Conservation (phyloP, 2,797 vertebrate species). For the Cheracebus regulus region DNA sequence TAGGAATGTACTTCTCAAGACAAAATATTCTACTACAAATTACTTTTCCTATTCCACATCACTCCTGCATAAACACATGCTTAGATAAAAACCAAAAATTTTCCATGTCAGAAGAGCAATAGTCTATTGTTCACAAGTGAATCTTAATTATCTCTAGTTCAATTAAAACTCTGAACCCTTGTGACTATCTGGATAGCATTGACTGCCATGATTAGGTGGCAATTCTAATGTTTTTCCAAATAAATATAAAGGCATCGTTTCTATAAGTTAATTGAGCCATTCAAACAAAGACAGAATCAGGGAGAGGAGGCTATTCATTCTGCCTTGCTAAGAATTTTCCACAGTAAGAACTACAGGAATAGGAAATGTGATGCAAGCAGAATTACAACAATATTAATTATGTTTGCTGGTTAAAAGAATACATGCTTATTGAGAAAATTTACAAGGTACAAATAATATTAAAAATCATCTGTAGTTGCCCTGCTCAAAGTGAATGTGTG, state of each 20-base stretch:
- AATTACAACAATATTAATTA: not conserved
- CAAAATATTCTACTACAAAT: conserved; percentile 39
- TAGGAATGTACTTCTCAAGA: not conserved
- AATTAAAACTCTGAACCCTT: not conserved
- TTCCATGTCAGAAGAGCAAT: not conserved
- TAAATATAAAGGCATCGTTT: not conserved
- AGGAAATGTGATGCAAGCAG: not conserved
- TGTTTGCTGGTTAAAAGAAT: not conserved
- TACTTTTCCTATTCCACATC: conserved; percentile 2
- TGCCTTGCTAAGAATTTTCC: not conserved
- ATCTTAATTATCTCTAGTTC: not conserved
- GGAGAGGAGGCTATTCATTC: not conserved
- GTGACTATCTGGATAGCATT: not conserved
- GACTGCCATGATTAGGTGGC: not conserved
- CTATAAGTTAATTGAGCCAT: not conserved
- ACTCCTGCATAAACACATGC: not conserved
- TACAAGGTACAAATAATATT: not conserved
- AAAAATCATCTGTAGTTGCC: not conserved
- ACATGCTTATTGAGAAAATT: not conserved
- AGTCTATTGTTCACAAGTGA: conserved; percentile 16
- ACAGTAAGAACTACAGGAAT: not conserved
- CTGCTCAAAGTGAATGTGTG: not conserved
- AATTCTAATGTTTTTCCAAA: conserved; percentile 24
- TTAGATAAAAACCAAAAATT: not conserved
- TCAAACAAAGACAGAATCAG: not conserved